These are phyloP conservation scores for Otolemur garnettii DNA, from an alignment of 2,113 vertebrate species.

Conservation along the genomic window DNA sequence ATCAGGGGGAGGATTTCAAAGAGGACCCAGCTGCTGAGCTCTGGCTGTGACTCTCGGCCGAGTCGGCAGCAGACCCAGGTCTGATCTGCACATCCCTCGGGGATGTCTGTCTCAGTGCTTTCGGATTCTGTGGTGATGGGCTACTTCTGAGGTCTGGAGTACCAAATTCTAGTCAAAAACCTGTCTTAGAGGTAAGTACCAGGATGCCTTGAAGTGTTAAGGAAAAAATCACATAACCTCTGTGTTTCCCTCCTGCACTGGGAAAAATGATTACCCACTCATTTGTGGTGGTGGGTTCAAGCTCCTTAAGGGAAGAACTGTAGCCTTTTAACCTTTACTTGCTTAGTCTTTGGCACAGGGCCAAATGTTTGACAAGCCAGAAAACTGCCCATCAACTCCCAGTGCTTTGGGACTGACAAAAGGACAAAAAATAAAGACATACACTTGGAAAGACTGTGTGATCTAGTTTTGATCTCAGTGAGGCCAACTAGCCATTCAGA, in stretches of 20 bases:
- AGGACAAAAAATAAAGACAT: not conserved
- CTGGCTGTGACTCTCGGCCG: not conserved
- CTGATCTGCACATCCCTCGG: not conserved
- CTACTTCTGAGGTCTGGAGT: not conserved
- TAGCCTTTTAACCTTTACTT: not conserved
- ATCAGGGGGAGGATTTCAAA: not conserved
- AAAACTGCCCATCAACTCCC: fast-evolving
- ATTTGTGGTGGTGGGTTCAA: not conserved
- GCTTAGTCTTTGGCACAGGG: not conserved
- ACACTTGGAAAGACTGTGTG: fast-evolving
- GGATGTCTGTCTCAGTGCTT: not conserved
- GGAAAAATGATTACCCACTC: not conserved
- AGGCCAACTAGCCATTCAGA: fast-evolving
- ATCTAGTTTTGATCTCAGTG: fast-evolving
- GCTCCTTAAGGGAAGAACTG: not conserved
- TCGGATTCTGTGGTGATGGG: fast-evolving
- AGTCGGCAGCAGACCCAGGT: not conserved
- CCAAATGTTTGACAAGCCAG: not conserved
- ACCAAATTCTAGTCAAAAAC: not conserved
- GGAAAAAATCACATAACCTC: not conserved
- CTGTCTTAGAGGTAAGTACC: too few species aligned
- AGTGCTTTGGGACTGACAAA: not conserved
- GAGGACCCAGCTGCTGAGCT: not conserved
- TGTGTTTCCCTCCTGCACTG: not conserved
- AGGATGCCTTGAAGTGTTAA: not conserved